Conservation (phyloP, 2,888 invertebrate species). For the Xestobium rufovillosum region DNA sequence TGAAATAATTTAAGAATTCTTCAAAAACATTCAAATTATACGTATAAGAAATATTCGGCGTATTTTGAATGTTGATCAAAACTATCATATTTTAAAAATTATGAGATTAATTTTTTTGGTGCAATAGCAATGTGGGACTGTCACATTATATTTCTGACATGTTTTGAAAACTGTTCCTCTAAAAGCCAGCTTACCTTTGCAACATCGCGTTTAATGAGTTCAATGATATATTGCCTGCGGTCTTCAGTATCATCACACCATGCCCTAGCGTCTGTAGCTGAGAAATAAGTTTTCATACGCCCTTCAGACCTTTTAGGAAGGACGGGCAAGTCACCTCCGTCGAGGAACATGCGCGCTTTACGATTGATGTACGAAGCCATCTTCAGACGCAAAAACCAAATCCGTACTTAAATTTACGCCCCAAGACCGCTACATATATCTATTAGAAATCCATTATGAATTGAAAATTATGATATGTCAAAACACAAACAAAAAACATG, state of each 20-base stretch:
- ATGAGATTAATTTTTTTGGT: too few species aligned
- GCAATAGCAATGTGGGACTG: too few species aligned
- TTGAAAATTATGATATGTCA: too few species aligned
- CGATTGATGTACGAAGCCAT: constrained; percentile 33
- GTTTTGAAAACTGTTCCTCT: constrained; percentile 10
- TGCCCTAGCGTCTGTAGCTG: constrained; percentile 51
- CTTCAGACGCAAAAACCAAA: constrained; percentile 12
- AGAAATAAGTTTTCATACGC: constrained; percentile 49
- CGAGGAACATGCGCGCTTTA: constrained; percentile 32
- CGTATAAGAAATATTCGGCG: too few species aligned
- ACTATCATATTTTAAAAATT: too few species aligned
- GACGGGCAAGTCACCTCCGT: constrained; percentile 40
- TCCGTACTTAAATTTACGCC: neutral
- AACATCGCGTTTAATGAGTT: constrained; percentile 45
- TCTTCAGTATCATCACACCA: constrained; percentile 52
- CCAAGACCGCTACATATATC: too few species aligned
- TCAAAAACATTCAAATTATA: too few species aligned
- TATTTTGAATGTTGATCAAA: too few species aligned
- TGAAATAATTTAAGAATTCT: too few species aligned
- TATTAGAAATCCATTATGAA: too few species aligned
- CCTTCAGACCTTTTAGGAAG: constrained; percentile 46
- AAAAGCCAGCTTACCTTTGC: constrained; percentile 9
- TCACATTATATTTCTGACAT: neutral
- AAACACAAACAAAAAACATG: too few species aligned
- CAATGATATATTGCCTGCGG: constrained; percentile 51